Percentiles rank a stretch among this genome's conserved stretches.
phyloP scores from a whole-genome alignment of 2,113 vertebrate species.

The Malurus alboscapulatus region DNA sequence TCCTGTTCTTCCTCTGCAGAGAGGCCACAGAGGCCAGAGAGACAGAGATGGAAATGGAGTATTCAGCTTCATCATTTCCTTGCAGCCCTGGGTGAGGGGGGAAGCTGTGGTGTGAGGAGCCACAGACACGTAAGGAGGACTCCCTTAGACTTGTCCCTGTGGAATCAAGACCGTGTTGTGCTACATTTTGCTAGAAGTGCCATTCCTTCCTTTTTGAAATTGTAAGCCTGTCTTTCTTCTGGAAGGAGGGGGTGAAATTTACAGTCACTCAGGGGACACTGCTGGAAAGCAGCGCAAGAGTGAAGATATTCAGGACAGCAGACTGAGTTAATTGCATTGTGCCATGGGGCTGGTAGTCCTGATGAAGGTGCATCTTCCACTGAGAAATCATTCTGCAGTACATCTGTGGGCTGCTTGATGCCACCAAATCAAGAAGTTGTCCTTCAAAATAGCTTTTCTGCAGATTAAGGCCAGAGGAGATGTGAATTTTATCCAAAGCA shows the following conservation, averaged over 20 bases:
- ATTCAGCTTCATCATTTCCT: background rate
- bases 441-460: background rate
- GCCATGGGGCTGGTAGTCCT: background rate
- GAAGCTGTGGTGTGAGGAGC: background rate
- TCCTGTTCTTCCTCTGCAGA: background rate
- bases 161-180: background rate
- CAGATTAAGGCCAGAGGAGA: background rate
- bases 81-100: background rate
- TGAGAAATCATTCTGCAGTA: background rate
- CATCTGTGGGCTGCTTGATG: background rate
- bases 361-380: background rate
- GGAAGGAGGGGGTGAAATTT: background rate
- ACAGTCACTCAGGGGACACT: background rate
- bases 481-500: background rate
- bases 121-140: background rate
- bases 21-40: background rate
- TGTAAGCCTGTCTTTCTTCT: background rate
- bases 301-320: background rate
- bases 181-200: background rate
- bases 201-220: background rate
- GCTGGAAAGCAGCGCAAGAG: background rate
- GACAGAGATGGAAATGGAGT: background rate
- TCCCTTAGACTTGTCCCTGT: background rate
- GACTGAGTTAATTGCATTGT: background rate
- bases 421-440: background rate